Evolutionary conservation across 2,113 vertebrate genomes (phyloP).

Genomic region (Micronisus gabar): DNA sequence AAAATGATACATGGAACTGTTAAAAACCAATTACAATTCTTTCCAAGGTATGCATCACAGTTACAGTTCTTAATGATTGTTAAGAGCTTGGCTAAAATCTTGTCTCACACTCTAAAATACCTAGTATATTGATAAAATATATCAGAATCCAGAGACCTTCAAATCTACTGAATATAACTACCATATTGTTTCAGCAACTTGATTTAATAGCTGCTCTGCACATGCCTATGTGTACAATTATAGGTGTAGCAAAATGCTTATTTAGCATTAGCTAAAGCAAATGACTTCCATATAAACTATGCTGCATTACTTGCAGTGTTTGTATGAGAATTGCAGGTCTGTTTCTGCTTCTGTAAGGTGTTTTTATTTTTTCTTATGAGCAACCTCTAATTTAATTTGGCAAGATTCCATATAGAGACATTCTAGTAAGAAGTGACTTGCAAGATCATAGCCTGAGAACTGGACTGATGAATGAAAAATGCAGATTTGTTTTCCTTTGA

Average conservation of each 20-base stretch:
- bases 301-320: neutral
- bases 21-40: conserved; percentile 90
- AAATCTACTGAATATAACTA: neutral
- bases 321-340: neutral
- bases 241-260: neutral
- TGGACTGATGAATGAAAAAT: neutral
- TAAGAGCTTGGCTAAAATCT: neutral
- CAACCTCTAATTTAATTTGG: neutral
- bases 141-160: neutral
- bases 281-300: neutral
- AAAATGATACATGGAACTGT: conserved; percentile 89
- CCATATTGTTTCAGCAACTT: neutral
- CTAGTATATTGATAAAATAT: neutral
- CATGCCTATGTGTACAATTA: neutral
- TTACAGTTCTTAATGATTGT: neutral
- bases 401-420: neutral
- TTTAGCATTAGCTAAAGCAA: neutral
- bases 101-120: neutral
- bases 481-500: neutral
- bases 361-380: neutral
- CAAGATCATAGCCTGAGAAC: neutral
- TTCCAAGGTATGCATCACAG: conserved; percentile 80
- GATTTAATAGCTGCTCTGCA: neutral
- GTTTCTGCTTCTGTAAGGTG: neutral
- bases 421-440: neutral